These are phyloP conservation scores for Alauda arvensis DNA, from an alignment of 2,797 vertebrate genomes.

Conservation along the genomic window DNA sequence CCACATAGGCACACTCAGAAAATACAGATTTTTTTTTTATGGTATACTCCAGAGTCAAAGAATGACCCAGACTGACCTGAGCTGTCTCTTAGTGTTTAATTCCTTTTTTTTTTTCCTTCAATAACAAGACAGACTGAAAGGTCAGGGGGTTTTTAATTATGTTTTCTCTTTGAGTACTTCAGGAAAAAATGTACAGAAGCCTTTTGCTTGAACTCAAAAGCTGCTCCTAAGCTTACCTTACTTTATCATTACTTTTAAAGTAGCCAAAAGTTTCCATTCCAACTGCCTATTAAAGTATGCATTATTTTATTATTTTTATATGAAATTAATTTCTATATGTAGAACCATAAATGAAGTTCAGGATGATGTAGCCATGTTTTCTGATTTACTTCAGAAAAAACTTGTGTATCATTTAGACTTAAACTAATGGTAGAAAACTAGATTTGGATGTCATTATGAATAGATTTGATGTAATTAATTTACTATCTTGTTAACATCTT, in stretches of 20 bases:
- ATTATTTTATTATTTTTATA: not conserved
- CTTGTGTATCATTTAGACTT: not conserved
- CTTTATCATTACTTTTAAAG: not conserved
- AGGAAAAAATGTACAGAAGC: not conserved
- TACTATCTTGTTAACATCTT: not conserved
- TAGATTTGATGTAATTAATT: not conserved
- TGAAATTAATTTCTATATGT: not conserved
- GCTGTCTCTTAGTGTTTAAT: not conserved
- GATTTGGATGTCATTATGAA: not conserved
- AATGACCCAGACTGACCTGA: not conserved
- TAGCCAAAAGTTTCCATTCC: not conserved
- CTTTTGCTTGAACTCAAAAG: not conserved
- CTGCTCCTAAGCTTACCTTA: not conserved
- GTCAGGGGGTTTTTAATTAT: not conserved
- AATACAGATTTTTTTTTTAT: rapidly evolving
- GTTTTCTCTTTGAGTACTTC: not conserved
- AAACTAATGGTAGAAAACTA: not conserved
- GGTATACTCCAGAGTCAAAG: not conserved
- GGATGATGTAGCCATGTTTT: not conserved
- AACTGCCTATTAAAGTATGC: not conserved
- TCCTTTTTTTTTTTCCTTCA: not conserved
- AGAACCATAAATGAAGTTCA: not conserved
- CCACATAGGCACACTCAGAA: not conserved
- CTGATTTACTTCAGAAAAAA: not conserved
- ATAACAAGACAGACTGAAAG: not conserved